These are phyloP conservation scores for Palythoa caribaeorum DNA, from an alignment of 92 coral and sea anemone genomes.

Conservation along the genomic window DNA sequence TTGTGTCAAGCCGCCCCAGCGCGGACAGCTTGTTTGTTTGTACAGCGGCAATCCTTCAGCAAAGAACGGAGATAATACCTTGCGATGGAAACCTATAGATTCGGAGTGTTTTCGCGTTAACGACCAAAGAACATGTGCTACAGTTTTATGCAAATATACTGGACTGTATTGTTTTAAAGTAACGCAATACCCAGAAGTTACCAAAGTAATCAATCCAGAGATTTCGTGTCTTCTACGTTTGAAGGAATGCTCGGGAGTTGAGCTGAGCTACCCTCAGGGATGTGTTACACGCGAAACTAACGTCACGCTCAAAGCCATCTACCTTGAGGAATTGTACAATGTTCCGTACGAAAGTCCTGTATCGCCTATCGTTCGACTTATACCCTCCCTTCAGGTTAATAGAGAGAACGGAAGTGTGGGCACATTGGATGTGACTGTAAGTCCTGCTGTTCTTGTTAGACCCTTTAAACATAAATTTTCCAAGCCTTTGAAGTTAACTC, in stretches of 20 bases:
- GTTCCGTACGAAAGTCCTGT: slow-evolving; percentile 71
- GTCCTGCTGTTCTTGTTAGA: slow-evolving; percentile 83
- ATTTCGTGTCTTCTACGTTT: slow-evolving; percentile 49
- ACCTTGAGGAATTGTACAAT: slow-evolving; percentile 75
- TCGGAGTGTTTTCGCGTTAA: slow-evolving; percentile 75
- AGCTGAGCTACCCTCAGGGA: slow-evolving; percentile 51
- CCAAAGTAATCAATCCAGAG: slow-evolving; percentile 61
- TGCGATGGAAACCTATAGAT: slow-evolving; percentile 79
- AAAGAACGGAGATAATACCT: slow-evolving; percentile 52
- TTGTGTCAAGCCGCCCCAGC: slow-evolving; percentile 66
- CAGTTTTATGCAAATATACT: slow-evolving; percentile 66
- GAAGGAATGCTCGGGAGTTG: slow-evolving; percentile 63
- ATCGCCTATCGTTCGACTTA: slow-evolving; percentile 53
- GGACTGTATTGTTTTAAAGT: slow-evolving; percentile 80
- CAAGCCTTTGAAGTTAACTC: slow-evolving; percentile 77
- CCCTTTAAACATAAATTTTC: slow-evolving; percentile 72
- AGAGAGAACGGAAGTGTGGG: slow-evolving; percentile 40
- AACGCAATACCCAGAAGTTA: slow-evolving; percentile 78
- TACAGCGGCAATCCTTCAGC: slow-evolving; percentile 64
- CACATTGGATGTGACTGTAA: slow-evolving; percentile 78
- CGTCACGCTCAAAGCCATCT: slow-evolving; percentile 74
- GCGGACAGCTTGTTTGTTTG: slow-evolving; percentile 89
- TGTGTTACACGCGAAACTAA: slow-evolving; percentile 64
- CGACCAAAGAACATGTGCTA: slow-evolving; percentile 71
- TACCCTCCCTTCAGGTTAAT: slow-evolving; percentile 53